Conservation (phyloP, 1,140 invertebrate species). For the Scaptomyza hsui region DNA sequence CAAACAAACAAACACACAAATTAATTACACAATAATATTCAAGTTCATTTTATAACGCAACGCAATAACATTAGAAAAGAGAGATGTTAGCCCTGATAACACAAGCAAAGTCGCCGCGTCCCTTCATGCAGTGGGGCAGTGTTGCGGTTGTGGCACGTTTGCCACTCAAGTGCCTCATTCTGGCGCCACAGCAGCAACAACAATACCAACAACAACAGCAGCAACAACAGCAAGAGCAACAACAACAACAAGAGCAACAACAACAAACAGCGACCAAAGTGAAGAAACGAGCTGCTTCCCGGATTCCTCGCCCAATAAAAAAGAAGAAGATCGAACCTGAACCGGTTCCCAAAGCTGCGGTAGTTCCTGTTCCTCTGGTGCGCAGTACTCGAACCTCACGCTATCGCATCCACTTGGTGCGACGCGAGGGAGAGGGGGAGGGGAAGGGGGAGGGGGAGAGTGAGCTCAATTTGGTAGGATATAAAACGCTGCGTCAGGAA, state of each 20-base stretch:
- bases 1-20: constrained; percentile 1
- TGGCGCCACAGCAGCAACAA: too few relatives aligned
- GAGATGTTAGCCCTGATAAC: constrained; percentile 31
- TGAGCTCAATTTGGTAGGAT: too few relatives aligned
- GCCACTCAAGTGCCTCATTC: background rate
- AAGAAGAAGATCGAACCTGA: too few relatives aligned
- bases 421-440: too few relatives aligned
- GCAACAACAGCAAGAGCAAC: too few relatives aligned
- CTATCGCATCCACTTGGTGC: constrained; percentile 42
- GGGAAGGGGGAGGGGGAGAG: too few relatives aligned
- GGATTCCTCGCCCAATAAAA: constrained; percentile 18
- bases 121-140: constrained; percentile 7
- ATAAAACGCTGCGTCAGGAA: background rate
- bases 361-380: constrained; percentile 4
- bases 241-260: too few relatives aligned
- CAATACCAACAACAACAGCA: too few relatives aligned
- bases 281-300: constrained; percentile 2
- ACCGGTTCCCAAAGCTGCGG: background rate
- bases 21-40: background rate
- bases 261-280: too few relatives aligned
- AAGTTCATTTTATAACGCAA: too few relatives aligned
- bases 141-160: background rate
- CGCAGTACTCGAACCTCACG: constrained; percentile 35
- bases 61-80: too few relatives aligned
- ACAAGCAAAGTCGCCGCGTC: constrained; percentile 10